These are phyloP conservation scores for Halichoerus grypus DNA, from an alignment of 2,113 vertebrate genomes.

Conservation along the genomic window DNA sequence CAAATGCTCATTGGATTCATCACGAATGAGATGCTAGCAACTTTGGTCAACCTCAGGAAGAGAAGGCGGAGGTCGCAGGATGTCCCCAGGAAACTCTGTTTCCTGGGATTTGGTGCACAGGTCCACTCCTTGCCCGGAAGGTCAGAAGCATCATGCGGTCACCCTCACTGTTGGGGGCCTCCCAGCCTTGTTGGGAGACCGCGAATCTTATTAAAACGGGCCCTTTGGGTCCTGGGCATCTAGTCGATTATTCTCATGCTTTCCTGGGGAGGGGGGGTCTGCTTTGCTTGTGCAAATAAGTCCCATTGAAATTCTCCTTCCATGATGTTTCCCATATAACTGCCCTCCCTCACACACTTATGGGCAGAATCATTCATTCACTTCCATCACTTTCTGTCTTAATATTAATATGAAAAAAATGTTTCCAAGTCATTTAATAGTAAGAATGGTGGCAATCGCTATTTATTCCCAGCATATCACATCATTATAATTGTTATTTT, in stretches of 20 bases:
- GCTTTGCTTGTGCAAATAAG: not conserved
- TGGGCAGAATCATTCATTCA: not conserved
- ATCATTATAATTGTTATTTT: not conserved
- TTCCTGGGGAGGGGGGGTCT: not conserved
- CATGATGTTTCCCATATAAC: not conserved
- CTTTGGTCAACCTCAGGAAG: not conserved
- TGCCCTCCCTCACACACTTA: not conserved
- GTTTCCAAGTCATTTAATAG: not conserved
- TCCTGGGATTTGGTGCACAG: not conserved
- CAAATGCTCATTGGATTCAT: not conserved
- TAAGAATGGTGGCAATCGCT: not conserved
- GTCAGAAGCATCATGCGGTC: not conserved
- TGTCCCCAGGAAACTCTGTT: not conserved
- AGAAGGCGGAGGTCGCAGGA: too few species aligned
- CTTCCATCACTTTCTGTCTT: not conserved
- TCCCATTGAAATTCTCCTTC: not conserved
- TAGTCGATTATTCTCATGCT: too few species aligned
- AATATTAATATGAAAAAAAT: not conserved
- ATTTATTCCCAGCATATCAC: not conserved
- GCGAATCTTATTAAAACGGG: not conserved
- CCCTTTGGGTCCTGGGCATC: too few species aligned
- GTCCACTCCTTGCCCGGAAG: not conserved
- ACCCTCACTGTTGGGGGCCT: too few species aligned
- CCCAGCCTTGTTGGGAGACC: too few species aligned
- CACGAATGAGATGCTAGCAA: not conserved